These are phyloP conservation scores for Acrocephalus scirpaceus DNA, from an alignment of 2,797 vertebrate species.

Conservation along the genomic window DNA sequence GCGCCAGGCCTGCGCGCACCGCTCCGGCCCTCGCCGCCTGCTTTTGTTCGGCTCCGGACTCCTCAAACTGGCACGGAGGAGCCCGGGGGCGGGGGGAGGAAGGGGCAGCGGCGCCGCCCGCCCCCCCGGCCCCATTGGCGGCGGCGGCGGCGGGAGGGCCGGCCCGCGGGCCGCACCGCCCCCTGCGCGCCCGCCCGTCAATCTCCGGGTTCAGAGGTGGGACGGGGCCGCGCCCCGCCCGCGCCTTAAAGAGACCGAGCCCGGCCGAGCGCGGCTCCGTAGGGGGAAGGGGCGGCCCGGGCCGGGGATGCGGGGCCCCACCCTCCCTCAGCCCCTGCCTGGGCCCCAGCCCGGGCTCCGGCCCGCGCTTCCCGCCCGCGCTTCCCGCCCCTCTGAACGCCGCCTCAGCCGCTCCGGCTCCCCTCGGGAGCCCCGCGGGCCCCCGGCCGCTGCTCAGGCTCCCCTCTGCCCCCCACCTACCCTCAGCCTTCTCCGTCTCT, in stretches of 20 bases:
- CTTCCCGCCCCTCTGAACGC: background rate
- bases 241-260: slow-evolving; percentile 68
- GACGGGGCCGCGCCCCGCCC: slow-evolving; percentile 59
- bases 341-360: background rate
- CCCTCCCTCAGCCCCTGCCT: background rate
- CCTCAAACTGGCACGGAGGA: slow-evolving; percentile 75
- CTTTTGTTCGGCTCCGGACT: slow-evolving; percentile 88
- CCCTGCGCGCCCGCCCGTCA: slow-evolving; percentile 71
- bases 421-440: background rate
- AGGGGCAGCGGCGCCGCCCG: slow-evolving; percentile 38
- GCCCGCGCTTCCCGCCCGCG: too few species aligned
- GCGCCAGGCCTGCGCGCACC: background rate
- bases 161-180: slow-evolving; percentile 33
- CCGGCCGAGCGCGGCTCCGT: background rate
- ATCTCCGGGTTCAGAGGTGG: slow-evolving; percentile 77
- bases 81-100: slow-evolving; percentile 43
- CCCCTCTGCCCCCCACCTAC: background rate
- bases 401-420: background rate
- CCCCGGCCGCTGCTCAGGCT: background rate
- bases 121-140: background rate
- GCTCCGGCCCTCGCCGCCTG: slow-evolving; percentile 77
- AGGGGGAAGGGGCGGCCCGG: accelerated
- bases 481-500: background rate
- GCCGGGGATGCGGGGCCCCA: accelerated
- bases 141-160: slow-evolving; percentile 1